These are phyloP conservation scores for Chlorops oryzae DNA, from an alignment of 1,140 invertebrate species.

Conservation along the genomic window DNA sequence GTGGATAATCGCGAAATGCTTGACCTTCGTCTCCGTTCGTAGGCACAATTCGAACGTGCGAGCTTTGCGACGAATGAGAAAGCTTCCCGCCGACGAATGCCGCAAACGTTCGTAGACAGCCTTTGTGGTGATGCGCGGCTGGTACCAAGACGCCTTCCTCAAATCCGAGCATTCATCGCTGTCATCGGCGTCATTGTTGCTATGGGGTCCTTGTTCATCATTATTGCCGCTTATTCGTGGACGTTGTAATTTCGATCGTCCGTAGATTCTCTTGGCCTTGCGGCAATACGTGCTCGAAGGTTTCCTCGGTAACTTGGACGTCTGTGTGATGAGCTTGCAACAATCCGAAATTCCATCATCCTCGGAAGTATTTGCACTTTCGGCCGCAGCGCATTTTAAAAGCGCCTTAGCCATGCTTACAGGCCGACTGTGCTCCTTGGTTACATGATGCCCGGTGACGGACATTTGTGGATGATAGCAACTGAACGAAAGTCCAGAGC, in stretches of 20 bases:
- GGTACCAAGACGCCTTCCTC: slow-evolving; percentile 30
- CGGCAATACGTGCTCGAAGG: slow-evolving; percentile 17
- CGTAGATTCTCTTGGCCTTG: slow-evolving; percentile 17
- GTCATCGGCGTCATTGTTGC: slow-evolving; percentile 21
- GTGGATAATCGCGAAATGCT: slow-evolving; percentile 29
- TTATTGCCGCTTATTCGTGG: neutral
- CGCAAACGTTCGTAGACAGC: slow-evolving; percentile 29
- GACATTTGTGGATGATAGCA: slow-evolving; percentile 41
- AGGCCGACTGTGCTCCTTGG: no score
- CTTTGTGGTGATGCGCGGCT: slow-evolving; percentile 35
- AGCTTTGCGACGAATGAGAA: slow-evolving; percentile 33
- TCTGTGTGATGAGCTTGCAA: slow-evolving; percentile 32
- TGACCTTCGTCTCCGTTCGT: slow-evolving; percentile 31
- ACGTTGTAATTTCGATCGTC: slow-evolving; percentile 20
- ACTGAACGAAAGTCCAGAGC: slow-evolving; percentile 38
- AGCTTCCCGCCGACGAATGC: slow-evolving; percentile 27
- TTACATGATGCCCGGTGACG: no score
- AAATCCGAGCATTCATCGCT: slow-evolving; percentile 26
- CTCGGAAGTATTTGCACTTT: no score
- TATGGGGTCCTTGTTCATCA: neutral
- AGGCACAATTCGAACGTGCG: slow-evolving; percentile 28
- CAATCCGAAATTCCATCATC: slow-evolving; percentile 26
- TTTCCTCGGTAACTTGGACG: slow-evolving; percentile 8
- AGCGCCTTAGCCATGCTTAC: no score
- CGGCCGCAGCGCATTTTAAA: no score